Base-by-base conservation (phyloP, 2,888 invertebrate genomes). In the Drosophila buzzatii region DNA sequence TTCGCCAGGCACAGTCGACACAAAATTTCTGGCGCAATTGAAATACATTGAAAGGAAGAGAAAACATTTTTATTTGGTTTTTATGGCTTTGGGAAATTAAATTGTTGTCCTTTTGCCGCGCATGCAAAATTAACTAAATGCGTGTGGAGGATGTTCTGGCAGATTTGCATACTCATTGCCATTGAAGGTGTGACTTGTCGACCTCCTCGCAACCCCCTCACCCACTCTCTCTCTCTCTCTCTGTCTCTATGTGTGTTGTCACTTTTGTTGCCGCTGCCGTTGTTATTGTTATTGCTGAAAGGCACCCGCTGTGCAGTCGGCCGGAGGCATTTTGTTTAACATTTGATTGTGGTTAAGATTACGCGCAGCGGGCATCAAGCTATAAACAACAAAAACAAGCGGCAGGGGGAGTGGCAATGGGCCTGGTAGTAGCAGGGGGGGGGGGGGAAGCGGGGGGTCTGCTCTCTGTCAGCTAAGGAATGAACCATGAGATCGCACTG, bases 71-170 rank as follows among this genome's bases (percentile, higher is more conserved):
- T 89, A 85, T 85, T 84, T 85, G 77, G 79, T 73, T 85, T 89
- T 85, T 85, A 85, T 85, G 89, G 88, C 88, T 87, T 86, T 81
- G 81, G 88, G 73, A 81, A 85, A 85, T 85, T 85, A 85, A 85
- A 85, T 89, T 84, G 87, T 81, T 89, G 82, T 87, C 76, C 57
- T 68, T 75, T 65, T 62, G 65, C 55, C 56, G 47, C 76, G 82
- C 70, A 86, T 84, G 85, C 82, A 81, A 85, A 85, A 85, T 89
- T 84, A 89, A 86, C 70, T 63, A 75, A 76, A 76, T 79, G 74
- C 70, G 53, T 51, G 57, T 51, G 58, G 63, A 62, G 62, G 79
- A 52, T 64, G 76, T 53, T 44, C 59, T 14, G 23, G 41, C 41
- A 59, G 51, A 78, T 80, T 78, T 78, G 78, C 78, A 78, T 78